These are phyloP conservation scores for Machimus atricapillus DNA, from an alignment of 2,888 invertebrate genomes.

Conservation along the genomic window DNA sequence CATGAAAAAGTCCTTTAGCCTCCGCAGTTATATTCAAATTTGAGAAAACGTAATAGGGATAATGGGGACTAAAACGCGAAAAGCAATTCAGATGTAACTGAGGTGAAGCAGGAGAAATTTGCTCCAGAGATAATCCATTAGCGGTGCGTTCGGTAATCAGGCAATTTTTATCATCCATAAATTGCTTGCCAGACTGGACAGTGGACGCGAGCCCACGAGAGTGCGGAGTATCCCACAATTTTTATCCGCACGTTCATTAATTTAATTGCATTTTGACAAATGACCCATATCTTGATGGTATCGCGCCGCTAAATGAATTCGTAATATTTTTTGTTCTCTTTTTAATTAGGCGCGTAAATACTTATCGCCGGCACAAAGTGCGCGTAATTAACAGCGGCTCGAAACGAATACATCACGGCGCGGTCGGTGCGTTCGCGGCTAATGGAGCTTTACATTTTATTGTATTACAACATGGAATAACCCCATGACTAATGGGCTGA, in stretches of 20 bases:
- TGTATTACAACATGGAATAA: constrained; percentile 26
- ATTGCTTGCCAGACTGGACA: background rate
- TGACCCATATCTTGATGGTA: background rate
- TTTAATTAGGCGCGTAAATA: background rate
- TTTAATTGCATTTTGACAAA: background rate
- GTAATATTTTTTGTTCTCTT: background rate
- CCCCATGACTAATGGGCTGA: constrained; percentile 22
- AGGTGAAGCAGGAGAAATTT: background rate
- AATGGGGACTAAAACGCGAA: background rate
- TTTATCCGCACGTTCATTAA: background rate
- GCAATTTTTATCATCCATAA: background rate
- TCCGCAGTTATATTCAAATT: background rate
- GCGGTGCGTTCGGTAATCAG: background rate
- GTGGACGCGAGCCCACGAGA: background rate
- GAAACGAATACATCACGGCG: background rate
- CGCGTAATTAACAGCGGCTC: constrained; percentile 10
- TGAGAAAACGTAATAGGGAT: background rate
- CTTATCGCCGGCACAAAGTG: background rate
- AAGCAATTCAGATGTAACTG: background rate
- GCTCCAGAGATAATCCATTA: background rate
- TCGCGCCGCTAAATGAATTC: background rate
- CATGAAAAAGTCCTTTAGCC: background rate
- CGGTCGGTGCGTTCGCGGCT: background rate
- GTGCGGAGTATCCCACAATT: background rate
- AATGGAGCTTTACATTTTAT: constrained; percentile 17